Conservation (phyloP, 1,140 invertebrate genomes). For the Diploscapter pachys region DNA sequence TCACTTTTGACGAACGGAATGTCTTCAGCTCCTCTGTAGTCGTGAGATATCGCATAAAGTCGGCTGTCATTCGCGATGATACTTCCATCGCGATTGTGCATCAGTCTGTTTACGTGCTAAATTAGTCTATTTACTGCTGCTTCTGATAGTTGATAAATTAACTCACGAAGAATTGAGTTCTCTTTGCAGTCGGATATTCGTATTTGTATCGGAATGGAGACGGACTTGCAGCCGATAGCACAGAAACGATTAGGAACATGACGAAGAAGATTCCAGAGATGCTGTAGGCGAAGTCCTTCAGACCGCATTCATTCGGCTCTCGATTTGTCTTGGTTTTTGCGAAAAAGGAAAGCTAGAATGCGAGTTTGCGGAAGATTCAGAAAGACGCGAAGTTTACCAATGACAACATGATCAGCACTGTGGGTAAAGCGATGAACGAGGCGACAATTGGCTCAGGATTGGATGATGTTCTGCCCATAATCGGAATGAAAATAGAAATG, state of each 20-base stretch:
- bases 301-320: slow-evolving; percentile 3
- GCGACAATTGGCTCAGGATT: slow-evolving; percentile 38
- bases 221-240: slow-evolving; percentile 12
- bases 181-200: slow-evolving; percentile 26
- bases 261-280: slow-evolving; percentile 10
- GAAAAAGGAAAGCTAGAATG: background rate
- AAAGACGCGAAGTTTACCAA: slow-evolving; percentile 3
- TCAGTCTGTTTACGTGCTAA: slow-evolving; percentile 31
- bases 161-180: slow-evolving; percentile 37
- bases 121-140: background rate
- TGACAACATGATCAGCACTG: slow-evolving; percentile 29
- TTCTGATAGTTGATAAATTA: background rate
- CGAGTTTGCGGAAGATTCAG: too few relatives aligned
- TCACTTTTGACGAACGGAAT: slow-evolving; percentile 40
- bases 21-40: slow-evolving; percentile 37
- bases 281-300: slow-evolving; percentile 3
- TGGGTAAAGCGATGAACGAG: slow-evolving; percentile 25
- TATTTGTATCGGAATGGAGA: slow-evolving; percentile 25
- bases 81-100: slow-evolving; percentile 24
- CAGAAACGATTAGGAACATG: background rate
- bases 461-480: slow-evolving; percentile 34
- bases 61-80: slow-evolving; percentile 24
- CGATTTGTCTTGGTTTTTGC: slow-evolving; percentile 11
- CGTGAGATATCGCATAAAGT: slow-evolving; percentile 36
- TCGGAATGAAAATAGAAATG: slow-evolving; percentile 38